Conservation (phyloP, 1,140 invertebrate genomes). For the Steinernema feltiae region DNA sequence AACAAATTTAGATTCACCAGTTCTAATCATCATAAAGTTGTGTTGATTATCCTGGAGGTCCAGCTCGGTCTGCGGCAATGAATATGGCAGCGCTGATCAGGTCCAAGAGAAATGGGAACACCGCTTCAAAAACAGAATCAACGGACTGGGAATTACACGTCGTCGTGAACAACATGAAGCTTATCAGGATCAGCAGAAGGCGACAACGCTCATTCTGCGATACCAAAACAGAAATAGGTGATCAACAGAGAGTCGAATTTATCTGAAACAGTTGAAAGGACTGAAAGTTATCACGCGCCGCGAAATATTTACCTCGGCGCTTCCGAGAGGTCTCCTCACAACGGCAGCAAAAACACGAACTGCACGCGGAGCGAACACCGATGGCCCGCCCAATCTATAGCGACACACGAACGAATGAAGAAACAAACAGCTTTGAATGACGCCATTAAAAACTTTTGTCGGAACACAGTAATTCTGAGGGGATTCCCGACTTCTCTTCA, state of each 20-base stretch:
- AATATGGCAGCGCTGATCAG: not conserved
- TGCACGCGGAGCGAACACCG: too few species aligned
- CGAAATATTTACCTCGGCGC: too few species aligned
- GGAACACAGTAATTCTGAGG: too few species aligned
- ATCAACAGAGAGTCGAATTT: not conserved
- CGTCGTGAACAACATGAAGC: not conserved
- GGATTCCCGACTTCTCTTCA: too few species aligned
- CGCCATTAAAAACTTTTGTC: too few species aligned
- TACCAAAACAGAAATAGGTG: not conserved
- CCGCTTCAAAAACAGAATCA: not conserved
- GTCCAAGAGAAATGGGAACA: not conserved
- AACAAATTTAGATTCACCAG: not conserved
- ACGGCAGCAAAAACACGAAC: too few species aligned
- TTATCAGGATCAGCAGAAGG: constrained; percentile 1
- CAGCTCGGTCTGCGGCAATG: not conserved
- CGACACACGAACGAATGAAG: too few species aligned
- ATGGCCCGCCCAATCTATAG: too few species aligned
- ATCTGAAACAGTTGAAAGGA: not conserved
- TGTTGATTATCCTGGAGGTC: constrained; percentile 1
- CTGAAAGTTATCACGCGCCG: too few species aligned
- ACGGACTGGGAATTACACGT: not conserved
- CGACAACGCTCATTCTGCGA: not conserved
- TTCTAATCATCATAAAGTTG: not conserved
- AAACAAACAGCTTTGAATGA: too few species aligned
- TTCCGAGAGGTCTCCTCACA: too few species aligned